Evolutionary conservation across 2,888 invertebrate genomes (phyloP).

Genomic region (Nomada fucata): DNA sequence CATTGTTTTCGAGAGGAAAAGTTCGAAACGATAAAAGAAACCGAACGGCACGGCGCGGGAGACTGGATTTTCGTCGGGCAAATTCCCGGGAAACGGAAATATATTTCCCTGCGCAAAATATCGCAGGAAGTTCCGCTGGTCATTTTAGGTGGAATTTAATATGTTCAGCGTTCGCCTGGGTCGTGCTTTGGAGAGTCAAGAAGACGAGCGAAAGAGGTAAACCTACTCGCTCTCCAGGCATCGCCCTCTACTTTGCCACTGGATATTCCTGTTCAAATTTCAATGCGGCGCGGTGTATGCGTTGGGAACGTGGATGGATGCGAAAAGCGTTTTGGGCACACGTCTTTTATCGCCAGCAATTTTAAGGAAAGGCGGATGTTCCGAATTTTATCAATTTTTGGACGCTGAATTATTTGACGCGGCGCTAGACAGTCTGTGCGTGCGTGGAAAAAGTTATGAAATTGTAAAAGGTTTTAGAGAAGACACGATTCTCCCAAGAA

Average conservation of each 20-base stretch:
- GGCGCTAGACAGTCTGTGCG: too few relatives aligned
- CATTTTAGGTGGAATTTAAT: constrained; percentile 11
- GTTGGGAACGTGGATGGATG: too few relatives aligned
- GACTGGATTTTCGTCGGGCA: background rate
- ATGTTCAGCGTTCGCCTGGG: background rate
- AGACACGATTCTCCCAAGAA: too few relatives aligned
- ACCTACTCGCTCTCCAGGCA: background rate
- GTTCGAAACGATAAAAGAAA: constrained; percentile 18
- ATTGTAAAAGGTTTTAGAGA: too few relatives aligned
- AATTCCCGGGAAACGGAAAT: too few relatives aligned
- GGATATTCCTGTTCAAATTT: background rate
- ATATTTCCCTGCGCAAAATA: too few relatives aligned
- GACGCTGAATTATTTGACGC: too few relatives aligned
- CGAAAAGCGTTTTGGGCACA: background rate
- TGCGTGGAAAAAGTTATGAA: too few relatives aligned
- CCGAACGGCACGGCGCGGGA: background rate
- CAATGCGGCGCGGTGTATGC: too few relatives aligned
- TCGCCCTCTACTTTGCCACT: background rate
- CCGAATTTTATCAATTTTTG: too few relatives aligned
- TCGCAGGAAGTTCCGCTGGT: constrained; percentile 1
- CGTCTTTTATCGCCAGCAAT: background rate
- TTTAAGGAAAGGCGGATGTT: too few relatives aligned
- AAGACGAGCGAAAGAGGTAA: background rate
- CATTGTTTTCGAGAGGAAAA: constrained; percentile 19
- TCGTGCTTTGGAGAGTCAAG: background rate